These are phyloP conservation scores for Saccostrea glomerata DNA, from an alignment of 1,140 invertebrate species.

Conservation along the genomic window DNA sequence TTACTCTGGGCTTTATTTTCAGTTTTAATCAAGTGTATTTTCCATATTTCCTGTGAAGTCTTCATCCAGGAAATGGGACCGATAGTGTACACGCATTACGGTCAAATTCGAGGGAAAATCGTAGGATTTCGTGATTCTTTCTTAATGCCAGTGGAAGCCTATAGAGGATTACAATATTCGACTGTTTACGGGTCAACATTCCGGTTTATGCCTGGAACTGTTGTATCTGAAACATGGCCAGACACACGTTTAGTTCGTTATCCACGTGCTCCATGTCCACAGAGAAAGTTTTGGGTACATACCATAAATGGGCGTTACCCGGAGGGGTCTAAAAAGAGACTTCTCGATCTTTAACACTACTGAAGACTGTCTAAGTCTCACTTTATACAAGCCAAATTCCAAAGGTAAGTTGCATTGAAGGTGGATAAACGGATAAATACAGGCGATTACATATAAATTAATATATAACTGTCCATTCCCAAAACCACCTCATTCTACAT, in stretches of 20 bases:
- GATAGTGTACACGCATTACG: constrained; percentile 21
- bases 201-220: constrained; percentile 26
- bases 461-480: no score
- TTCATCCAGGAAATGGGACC: not conserved
- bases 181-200: constrained; percentile 2
- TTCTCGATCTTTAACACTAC: not conserved
- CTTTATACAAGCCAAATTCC: not conserved
- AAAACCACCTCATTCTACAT: no score
- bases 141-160: constrained; percentile 1
- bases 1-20: constrained; percentile 15
- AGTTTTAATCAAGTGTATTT: constrained; percentile 16
- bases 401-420: not conserved
- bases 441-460: no score
- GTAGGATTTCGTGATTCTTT: not conserved
- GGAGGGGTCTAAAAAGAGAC: not conserved
- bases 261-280: constrained; percentile 4
- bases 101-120: constrained; percentile 7
- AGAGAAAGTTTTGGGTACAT: not conserved
- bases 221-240: not conserved
- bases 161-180: constrained; percentile 26
- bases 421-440: no score
- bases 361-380: constrained; percentile 15
- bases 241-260: not conserved
- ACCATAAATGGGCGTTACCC: not conserved
- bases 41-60: not conserved